Evolutionary conservation across 2,888 invertebrate species (phyloP), one percentile per base, ranked within the genome.

Genomic region (Caenorhabditis drosophilae): DNA sequence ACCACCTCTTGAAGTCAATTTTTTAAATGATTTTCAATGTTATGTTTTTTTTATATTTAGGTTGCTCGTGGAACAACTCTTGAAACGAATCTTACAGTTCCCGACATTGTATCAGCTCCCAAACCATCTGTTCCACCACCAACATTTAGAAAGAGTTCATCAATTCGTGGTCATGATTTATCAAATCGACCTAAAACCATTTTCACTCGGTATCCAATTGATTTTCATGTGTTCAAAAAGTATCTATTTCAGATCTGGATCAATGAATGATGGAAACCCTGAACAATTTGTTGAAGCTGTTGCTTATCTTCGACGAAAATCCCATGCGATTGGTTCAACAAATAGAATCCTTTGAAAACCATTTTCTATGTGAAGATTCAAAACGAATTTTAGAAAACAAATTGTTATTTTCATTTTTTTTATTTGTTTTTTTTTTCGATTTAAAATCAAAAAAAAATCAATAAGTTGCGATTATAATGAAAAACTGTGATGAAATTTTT

Each of bases 211-310:
- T n/a, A n/a, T n/a, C n/a, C n/a, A n/a, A n/a, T n/a, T n/a, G n/a
- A n/a, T n/a, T n/a, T n/a, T n/a, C n/a, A n/a, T n/a, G n/a, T n/a
- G n/a, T n/a, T n/a, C n/a, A n/a, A n/a, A n/a, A n/a, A n/a, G n/a
- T n/a, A n/a, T n/a, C n/a, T n/a, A n/a, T n/a, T n/a, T n/a, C 54
- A 61, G 63, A 41, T 58, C 64, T 11, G 54, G 54, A 47, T 58
- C 58, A 15, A 58, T 50, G 23, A 47, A 51, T 26, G 49, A 50
- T n/a, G 54, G 55, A 42, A 50, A 57, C 40, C 64, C 69, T 3
- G 72, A 72, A 20, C 62, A 75, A 40, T 72, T 76, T 25, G 77
- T 69, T n/a, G 71, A 72, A 47, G 78, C 78, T 27, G 73, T 78
- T 35, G 75, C 71, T 18, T 78, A 78, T 56, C 45, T 78, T 44